Percentiles rank a stretch among this genome's conserved stretches.
These are phyloP conservation scores for Chirona hameri DNA, from an alignment of 2,888 invertebrate genomes.

Conservation along the genomic window DNA sequence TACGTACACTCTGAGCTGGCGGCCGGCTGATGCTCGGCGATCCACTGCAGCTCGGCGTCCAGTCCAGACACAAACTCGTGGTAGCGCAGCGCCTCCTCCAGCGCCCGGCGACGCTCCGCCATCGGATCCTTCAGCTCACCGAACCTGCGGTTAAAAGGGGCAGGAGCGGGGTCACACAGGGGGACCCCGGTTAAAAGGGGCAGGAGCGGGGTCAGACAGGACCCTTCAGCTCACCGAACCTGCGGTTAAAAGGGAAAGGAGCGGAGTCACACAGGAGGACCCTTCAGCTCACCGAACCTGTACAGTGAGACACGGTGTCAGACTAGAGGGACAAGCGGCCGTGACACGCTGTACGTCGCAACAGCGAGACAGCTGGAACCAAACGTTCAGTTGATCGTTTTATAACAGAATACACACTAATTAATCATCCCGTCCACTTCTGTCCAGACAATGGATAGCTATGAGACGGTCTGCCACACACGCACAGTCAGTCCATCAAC, in stretches of 20 bases:
- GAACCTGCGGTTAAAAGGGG: not conserved
- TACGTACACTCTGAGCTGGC: slow-evolving; percentile 62
- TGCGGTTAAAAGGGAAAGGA: not conserved
- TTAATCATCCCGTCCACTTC: too few relatives aligned
- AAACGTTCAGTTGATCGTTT: too few relatives aligned
- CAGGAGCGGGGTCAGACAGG: slow-evolving; percentile 49
- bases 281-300: too few relatives aligned
- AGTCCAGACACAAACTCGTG: slow-evolving; percentile 93
- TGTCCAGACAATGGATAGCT: too few relatives aligned
- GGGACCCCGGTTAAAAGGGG: not conserved
- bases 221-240: slow-evolving; percentile 33
- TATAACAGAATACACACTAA: too few relatives aligned
- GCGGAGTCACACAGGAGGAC: not conserved
- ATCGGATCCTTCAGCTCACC: slow-evolving; percentile 54
- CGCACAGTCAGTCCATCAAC: too few relatives aligned
- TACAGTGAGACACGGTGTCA: too few relatives aligned
- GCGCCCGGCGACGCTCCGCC: slow-evolving; percentile 63
- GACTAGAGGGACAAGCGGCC: too few relatives aligned
- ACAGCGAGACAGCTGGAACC: too few relatives aligned
- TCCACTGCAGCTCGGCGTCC: slow-evolving; percentile 91
- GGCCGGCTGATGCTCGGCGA: slow-evolving; percentile 78
- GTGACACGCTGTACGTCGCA: too few relatives aligned
- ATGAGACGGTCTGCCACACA: too few relatives aligned
- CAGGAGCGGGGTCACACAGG: not conserved
- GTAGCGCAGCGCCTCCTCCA: slow-evolving; percentile 78